These are phyloP conservation scores for Malaclemys terrapin DNA, from an alignment of 2,113 vertebrate genomes.

Conservation along the genomic window DNA sequence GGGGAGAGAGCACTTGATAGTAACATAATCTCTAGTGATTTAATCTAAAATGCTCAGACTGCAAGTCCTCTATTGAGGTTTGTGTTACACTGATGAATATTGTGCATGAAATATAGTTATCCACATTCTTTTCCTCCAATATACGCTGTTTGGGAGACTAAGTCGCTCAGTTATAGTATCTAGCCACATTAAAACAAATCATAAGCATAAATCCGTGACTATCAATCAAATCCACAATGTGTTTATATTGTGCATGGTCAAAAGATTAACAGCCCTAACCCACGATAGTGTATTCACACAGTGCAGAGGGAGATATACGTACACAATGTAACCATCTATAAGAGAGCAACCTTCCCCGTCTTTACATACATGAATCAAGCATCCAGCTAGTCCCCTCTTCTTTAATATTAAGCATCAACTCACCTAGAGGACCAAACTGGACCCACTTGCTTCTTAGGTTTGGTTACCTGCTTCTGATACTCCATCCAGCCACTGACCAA, in stretches of 20 bases:
- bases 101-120: not conserved
- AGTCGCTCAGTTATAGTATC: conserved; percentile 33
- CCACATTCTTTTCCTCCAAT: conserved; percentile 6
- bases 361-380: rapidly evolving
- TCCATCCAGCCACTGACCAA: conserved; percentile 92
- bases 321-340: rapidly evolving
- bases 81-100: conserved; percentile 59
- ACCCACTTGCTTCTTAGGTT: conserved; percentile 80
- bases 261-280: conserved; percentile 25
- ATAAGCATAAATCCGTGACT: not conserved
- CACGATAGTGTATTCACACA: not conserved
- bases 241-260: conserved; percentile 16
- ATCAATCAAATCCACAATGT: not conserved
- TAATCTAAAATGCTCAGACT: conserved; percentile 8
- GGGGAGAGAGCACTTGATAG: conserved; percentile 8
- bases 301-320: not conserved
- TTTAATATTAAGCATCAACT: not conserved
- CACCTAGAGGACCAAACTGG: conserved; percentile 84
- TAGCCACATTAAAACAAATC: not conserved
- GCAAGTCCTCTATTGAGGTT: conserved; percentile 14
- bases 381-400: not conserved
- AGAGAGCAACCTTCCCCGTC: not conserved
- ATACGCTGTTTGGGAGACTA: not conserved
- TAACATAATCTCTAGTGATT: conserved; percentile 11
- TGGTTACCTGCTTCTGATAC: conserved; percentile 84